Evolutionary conservation across 2,113 vertebrate species (phyloP), one percentile per base, ranked within the genome.

Genomic region (Lophochroa leadbeateri): DNA sequence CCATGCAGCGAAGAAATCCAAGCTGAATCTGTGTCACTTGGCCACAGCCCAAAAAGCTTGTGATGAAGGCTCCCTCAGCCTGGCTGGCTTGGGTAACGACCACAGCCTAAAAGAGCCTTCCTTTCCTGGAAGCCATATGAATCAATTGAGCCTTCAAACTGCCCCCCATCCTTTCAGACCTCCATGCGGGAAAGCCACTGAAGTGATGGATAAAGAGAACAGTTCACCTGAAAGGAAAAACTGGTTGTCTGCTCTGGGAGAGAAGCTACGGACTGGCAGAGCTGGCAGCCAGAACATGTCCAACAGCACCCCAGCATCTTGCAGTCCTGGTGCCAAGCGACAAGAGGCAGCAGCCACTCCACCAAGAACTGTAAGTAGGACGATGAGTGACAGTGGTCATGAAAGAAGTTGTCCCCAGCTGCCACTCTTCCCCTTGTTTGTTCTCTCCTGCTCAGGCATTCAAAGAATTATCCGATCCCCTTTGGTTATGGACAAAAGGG

Each of bases 201-300:
- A 94, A 33, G 81, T 90, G 33, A 86, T 65, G 43, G 98, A 98
- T 89, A 99, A 99, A 87, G 99, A 99, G 96, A 99, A 99, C 61
- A 98, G 91, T 92, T 98, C 98, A 39, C 99, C 98, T 24, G 97
- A 96, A 68, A 96, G 94, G 21, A 96, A 95, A 61, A 98, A 99
- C 93, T 99, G 99, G 99, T 94, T 99, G 74, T 98, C 99, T 52
- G 98, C 94, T 82, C 97, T 99, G 96, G 98, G 98, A 72, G 98
- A 98, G 94, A 99, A 97, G 81, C 71, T 97, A 18, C 97, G 95
- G 87, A 97, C 98, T 97, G 97, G 98, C 94, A 97, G 96, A 88
- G 33, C 94, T 87, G 33, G 94, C 81, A 90, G 64, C 57, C 94
- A 79, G 43, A 91, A 57, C 25, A 7, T 7, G 0, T 95, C 96